Base-by-base conservation (phyloP, 1,140 invertebrate genomes). In the Liolophura sinensis region DNA sequence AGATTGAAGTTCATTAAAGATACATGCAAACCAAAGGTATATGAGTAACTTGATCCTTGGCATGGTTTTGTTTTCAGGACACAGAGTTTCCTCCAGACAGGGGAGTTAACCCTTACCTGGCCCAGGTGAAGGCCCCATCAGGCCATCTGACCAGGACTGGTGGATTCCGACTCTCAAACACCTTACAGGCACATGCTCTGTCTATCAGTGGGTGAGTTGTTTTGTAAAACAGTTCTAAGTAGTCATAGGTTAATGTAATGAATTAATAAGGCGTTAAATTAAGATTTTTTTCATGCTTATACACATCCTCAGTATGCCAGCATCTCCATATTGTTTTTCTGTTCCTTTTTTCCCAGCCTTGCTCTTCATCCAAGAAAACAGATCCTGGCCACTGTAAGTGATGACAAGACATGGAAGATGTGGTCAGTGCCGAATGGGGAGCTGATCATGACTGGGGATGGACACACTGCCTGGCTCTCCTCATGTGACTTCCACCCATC, bases 391-490 rank as follows among this genome's bases (percentile, higher is more conserved):
- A 84, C 82, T 9, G 80, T 75, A 12, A 85, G 84, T 72, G 84
- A 85, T 75, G 84, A 85, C 69, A 73, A 79, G 60, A 78, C 79
- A 6, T 85, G 84, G 84, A 85, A 85, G 68, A 78, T 85, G 74
- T 85, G 83, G 83, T 73, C 81, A 0, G 73, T 84, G 24, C 82
- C 82, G 11, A 77, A 76, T 67, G 81, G 80, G 62, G 80, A 85
- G 54, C 77, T 84, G 63, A 80, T 84, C 15, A 81, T 84, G 78
- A 83, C 81, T 64, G 83, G 83, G 25, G 78, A 82, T 68, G 84
- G 84, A n/a, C 84, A 85, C 65, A 79, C 82, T 50, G 82, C 85
- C 70, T 85, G 84, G 84, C 80, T 85, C 11, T 82, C 83, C 24
- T 74, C 74, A 49, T 84, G 82, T 74, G 80, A 83, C 58, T 85